Evolutionary conservation across 2,888 invertebrate species (phyloP).

Genomic region (Ceramica pisi): DNA sequence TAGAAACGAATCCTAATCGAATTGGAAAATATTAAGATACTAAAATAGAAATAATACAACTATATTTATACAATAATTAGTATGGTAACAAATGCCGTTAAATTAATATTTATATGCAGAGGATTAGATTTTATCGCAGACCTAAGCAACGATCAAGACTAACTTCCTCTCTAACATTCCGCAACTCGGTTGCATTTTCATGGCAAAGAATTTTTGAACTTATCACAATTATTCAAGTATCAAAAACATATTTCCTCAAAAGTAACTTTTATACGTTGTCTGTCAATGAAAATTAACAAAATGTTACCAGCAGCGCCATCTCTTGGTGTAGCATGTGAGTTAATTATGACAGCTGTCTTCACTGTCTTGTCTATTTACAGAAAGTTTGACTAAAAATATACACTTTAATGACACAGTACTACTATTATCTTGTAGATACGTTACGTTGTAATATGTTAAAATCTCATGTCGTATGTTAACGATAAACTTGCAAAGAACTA

Average conservation of each 20-base stretch:
- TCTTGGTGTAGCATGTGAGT: conserved; percentile 61
- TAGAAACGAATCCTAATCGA: conserved; percentile 47
- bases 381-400: conserved; percentile 34
- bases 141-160: background rate
- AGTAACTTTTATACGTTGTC: background rate
- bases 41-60: conserved; percentile 18
- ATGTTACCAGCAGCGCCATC: conserved; percentile 77
- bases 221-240: conserved; percentile 4
- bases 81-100: conserved; percentile 15
- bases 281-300: conserved; percentile 28
- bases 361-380: conserved; percentile 61
- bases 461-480: background rate
- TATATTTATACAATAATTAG: conserved; percentile 16
- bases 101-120: conserved; percentile 19
- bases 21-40: conserved; percentile 35
- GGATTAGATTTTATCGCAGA: background rate
- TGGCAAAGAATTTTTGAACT: background rate
- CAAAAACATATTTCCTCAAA: conserved; percentile 4
- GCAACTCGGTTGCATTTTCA: background rate
- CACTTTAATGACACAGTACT: background rate
- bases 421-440: conserved; percentile 11
- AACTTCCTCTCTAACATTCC: conserved; percentile 18
- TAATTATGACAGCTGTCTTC: conserved; percentile 72
- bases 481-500: conserved; percentile 43
- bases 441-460: conserved; percentile 16